Evolutionary conservation across 2,888 invertebrate genomes (phyloP), one percentile per base, ranked within the genome.

Genomic region (Dasypogon diadema): DNA sequence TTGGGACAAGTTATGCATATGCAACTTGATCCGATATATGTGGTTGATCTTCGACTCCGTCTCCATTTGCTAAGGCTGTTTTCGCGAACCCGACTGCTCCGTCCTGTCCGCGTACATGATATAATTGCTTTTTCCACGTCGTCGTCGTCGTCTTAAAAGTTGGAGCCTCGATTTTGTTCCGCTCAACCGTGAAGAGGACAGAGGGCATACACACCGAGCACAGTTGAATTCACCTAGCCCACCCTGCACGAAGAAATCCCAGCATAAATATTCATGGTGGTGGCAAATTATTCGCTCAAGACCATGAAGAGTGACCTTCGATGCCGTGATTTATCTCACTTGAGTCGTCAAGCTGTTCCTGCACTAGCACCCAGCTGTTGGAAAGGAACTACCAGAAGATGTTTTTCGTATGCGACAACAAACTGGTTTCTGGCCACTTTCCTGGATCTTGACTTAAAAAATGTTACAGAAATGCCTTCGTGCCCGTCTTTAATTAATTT

Each of bases 191-290:
- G 42, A 26, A 12, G 68, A 26, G 51, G 51, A 48, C 30, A 68
- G 24, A 51, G 56, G 51, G 16, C 68, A 46, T n/a, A 21, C 12
- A 12, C 21, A n/a, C n/a, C n/a, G 22, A 46, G 14, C 46, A 24
- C 37, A 16, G 10, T 6, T 18, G 48, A 65, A 24, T 14, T 42
- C 12, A 37, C 18, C 18, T 48, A 30, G 68, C 26, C 68, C 48
- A 51, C 68, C 68, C 48, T 14, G 8, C 24, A 46, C 24, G 51
- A 22, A 18, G 18, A 51, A 51, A 51, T 51, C 51, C 22, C 68
- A 24, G 30, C 68, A 68, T 68, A 68, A 68, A 68, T 68, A 68
- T 68, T 68, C 68, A 68, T 68, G 48, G 68, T 68, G 68, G 68
- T 68, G 68, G 68, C 68, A 68, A 68, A 68, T 68, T 68, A 68